Evolutionary conservation across 2,113 vertebrate species (phyloP).

Genomic region (Elaphurus davidianus): DNA sequence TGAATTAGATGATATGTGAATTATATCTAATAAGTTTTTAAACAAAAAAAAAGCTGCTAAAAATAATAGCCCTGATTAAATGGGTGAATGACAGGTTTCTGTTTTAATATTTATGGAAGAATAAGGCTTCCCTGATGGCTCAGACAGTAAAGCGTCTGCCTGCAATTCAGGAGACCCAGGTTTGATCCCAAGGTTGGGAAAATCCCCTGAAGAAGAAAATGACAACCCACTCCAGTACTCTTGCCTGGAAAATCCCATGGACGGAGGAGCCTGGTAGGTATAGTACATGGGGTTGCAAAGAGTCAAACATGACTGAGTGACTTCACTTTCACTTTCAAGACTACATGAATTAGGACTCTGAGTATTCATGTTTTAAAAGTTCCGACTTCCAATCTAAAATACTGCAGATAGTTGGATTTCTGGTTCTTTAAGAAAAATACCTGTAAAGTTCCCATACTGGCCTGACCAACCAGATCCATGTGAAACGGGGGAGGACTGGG

Average conservation of each 20-base stretch:
- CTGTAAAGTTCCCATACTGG: neutral
- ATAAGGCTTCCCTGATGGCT: too few relatives aligned
- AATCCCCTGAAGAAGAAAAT: too few relatives aligned
- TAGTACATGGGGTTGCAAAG: too few relatives aligned
- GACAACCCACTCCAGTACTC: too few relatives aligned
- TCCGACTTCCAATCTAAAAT: neutral
- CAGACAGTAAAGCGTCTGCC: too few relatives aligned
- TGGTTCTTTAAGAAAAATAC: conserved; percentile 17
- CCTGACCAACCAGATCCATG: neutral
- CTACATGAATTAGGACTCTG: neutral
- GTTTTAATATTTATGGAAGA: neutral
- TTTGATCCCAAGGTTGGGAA: too few relatives aligned
- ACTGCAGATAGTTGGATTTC: neutral
- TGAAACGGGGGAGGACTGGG: neutral
- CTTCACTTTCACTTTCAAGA: neutral
- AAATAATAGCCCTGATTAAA: neutral
- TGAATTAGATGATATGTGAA: neutral
- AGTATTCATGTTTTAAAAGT: neutral
- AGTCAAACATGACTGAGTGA: too few relatives aligned
- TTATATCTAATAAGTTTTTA: neutral
- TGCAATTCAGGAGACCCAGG: too few relatives aligned
- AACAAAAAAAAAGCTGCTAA: neutral
- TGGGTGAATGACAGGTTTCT: neutral
- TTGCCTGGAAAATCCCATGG: too few relatives aligned
- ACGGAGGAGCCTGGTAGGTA: too few relatives aligned